Percentiles rank a stretch among this genome's conserved stretches.
These are phyloP conservation scores for Bergia sp. DNA, from an alignment of 92 coral and sea anemone species.

Conservation along the genomic window DNA sequence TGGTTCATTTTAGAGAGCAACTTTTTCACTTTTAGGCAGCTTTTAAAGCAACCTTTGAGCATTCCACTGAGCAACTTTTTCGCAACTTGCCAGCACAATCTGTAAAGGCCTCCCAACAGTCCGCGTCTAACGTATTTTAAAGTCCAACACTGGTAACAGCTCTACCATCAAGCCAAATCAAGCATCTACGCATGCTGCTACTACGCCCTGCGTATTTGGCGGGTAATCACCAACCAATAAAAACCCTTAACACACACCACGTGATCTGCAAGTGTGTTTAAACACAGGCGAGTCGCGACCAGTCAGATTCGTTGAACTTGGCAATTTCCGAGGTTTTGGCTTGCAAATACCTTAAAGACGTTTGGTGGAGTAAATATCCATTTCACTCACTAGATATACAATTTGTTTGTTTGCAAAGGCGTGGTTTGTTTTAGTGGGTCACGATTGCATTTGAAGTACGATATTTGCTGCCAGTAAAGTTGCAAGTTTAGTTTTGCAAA, in stretches of 20 bases:
- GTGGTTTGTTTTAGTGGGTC: background rate
- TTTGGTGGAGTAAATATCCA: background rate
- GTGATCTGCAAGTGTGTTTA: constrained; percentile 27
- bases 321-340: background rate
- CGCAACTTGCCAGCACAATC: too few species aligned
- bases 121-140: too few species aligned
- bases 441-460: background rate
- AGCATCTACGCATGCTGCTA: too few species aligned
- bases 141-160: too few species aligned
- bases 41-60: too few species aligned
- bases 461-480: background rate
- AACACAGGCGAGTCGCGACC: constrained; percentile 32
- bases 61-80: too few species aligned
- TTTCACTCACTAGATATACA: background rate
- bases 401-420: background rate
- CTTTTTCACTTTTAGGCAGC: too few species aligned
- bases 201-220: constrained; percentile 31
- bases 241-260: background rate
- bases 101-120: too few species aligned
- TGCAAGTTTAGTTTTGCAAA: constrained; percentile 2
- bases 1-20: too few species aligned
- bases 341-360: background rate
- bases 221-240: constrained; percentile 33
- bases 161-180: too few species aligned
- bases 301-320: constrained; percentile 11